phyloP scores from a whole-genome alignment of 1,140 invertebrate genomes.

The Eulimnadia texana region DNA sequence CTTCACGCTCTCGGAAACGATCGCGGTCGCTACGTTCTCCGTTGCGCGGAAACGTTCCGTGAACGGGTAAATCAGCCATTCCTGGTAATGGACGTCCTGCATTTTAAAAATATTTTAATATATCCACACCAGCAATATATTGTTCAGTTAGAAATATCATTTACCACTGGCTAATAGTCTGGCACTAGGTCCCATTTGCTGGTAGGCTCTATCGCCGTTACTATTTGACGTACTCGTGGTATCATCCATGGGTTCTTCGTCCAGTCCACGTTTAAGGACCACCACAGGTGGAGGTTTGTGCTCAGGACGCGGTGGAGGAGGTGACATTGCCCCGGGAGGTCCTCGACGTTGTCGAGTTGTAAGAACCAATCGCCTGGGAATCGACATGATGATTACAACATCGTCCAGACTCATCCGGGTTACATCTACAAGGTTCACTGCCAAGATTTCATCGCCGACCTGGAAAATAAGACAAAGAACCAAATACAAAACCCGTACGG shows the following conservation, averaged over 20 bases:
- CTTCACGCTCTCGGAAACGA: conserved; percentile 3
- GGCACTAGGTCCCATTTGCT: conserved; percentile 8
- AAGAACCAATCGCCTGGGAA: conserved; percentile 83
- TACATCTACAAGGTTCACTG: conserved; percentile 94
- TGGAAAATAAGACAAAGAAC: conserved; percentile 24
- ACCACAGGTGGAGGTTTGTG: conserved; percentile 82
- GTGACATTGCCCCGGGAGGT: conserved; percentile 21
- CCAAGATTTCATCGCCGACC: conserved; percentile 97
- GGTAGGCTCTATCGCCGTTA: conserved; percentile 20
- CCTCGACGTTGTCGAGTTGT: conserved; percentile 57
- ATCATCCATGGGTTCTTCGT: conserved; percentile 44
- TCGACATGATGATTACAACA: conserved; percentile 98
- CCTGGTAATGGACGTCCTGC: conserved; percentile 1
- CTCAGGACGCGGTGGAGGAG: conserved; percentile 46
- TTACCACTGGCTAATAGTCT: not conserved
- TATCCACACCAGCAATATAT: no score
- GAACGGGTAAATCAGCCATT: conserved; percentile 6
- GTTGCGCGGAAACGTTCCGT: conserved; percentile 7
- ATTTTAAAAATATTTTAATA: not conserved
- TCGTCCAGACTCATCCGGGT: conserved; percentile 95
- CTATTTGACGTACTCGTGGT: conserved; percentile 22
- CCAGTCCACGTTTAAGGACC: conserved; percentile 77
- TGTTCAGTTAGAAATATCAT: no score
- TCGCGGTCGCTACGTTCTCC: conserved; percentile 4
- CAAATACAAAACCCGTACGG: not conserved